phyloP scores from a whole-genome alignment of 2,888 invertebrate genomes.

The Ophion slaviceki region DNA sequence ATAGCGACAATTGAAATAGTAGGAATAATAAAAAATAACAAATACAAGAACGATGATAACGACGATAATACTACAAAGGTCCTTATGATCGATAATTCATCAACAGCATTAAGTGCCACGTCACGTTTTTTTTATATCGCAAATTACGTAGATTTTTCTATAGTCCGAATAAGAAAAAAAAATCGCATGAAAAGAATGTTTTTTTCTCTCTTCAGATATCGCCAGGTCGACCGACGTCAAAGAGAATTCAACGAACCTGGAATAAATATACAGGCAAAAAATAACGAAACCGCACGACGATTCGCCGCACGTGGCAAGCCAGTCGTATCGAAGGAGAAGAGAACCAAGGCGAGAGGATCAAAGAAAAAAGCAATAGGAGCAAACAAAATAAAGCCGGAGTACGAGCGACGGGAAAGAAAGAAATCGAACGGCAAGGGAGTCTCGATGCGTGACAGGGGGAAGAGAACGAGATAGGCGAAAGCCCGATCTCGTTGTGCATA shows the following conservation, averaged over 20 bases:
- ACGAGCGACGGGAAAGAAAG: no score
- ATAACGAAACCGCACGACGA: neutral
- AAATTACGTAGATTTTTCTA: no score
- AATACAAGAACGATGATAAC: neutral
- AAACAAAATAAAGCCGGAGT: neutral
- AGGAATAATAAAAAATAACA: neutral
- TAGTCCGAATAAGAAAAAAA: neutral
- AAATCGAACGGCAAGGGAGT: neutral
- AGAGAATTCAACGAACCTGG: neutral
- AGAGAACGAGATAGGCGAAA: constrained; percentile 58
- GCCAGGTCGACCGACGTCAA: constrained; percentile 3
- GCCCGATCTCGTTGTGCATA: constrained; percentile 55
- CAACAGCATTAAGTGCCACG: neutral
- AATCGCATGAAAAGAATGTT: neutral
- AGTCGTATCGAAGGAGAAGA: constrained; percentile 6
- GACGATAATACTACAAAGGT: neutral
- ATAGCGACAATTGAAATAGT: neutral
- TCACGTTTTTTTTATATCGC: neutral
- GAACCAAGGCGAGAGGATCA: neutral
- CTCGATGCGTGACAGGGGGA: constrained; percentile 42
- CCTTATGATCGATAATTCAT: neutral
- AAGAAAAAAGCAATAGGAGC: neutral
- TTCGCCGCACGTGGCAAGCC: neutral
- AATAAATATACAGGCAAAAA: constrained; percentile 15
- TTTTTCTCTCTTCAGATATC: constrained; percentile 21